Conservation (phyloP, 2,113 vertebrate species). For the Octodon degus region DNA sequence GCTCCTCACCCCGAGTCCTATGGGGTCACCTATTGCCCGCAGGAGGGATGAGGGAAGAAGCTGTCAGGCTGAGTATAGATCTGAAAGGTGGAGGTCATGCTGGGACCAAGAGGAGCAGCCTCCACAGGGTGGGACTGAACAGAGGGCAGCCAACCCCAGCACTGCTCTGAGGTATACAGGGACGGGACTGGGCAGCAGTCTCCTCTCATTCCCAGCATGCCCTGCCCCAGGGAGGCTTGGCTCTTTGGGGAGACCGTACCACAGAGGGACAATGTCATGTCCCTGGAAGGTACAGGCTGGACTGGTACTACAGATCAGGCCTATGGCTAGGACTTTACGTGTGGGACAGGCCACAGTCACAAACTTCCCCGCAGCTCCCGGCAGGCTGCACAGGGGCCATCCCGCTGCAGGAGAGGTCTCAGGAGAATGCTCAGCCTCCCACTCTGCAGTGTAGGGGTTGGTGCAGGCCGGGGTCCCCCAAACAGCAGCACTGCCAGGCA, state of each 20-base stretch:
- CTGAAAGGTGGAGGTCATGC: background rate
- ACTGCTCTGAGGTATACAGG: accelerated
- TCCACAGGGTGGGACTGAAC: background rate
- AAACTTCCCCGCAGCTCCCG: background rate
- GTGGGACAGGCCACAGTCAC: background rate
- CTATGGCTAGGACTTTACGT: background rate
- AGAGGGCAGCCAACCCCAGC: background rate
- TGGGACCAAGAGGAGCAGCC: background rate
- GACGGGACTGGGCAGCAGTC: background rate
- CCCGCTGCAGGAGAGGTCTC: too few relatives aligned
- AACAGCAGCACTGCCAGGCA: background rate
- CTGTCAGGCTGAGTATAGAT: background rate
- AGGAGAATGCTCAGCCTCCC: too few relatives aligned
- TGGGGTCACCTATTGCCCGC: background rate
- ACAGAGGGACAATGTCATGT: background rate
- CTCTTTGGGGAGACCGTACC: background rate
- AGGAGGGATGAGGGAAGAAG: background rate
- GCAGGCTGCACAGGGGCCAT: background rate
- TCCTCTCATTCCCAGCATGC: background rate
- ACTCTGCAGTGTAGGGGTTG: accelerated
- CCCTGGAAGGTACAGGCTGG: background rate
- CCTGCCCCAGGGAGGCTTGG: background rate
- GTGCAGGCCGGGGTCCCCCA: background rate
- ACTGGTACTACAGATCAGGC: too few relatives aligned
- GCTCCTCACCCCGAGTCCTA: background rate